These are phyloP conservation scores for Hirtodrosophila cameraria DNA, from an alignment of 2,888 invertebrate genomes.

Conservation along the genomic window DNA sequence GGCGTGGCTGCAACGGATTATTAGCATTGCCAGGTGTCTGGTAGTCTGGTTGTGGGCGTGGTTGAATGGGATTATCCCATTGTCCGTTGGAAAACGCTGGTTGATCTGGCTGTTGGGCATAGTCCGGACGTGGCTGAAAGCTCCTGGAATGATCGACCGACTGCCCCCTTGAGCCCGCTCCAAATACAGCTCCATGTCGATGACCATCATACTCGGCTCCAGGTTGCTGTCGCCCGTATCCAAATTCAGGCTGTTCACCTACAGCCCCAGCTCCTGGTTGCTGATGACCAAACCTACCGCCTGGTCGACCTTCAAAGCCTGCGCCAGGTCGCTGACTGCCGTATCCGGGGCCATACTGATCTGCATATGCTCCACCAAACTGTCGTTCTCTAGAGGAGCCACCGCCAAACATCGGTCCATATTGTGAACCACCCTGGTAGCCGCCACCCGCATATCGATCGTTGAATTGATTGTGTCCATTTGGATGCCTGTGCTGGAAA, in stretches of 20 bases:
- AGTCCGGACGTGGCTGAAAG: not conserved
- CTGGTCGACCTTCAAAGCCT: not conserved
- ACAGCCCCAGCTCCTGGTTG: not conserved
- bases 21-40: conserved; percentile 10
- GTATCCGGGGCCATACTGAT: not conserved
- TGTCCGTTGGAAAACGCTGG: no score
- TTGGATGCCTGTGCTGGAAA: conserved; percentile 8
- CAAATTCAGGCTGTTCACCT: not conserved
- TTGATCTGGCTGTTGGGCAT: no score
- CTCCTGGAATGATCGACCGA: not conserved
- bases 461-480: not conserved
- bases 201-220: not conserved
- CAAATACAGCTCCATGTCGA: not conserved
- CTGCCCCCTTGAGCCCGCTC: not conserved
- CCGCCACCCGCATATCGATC: not conserved
- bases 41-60: not conserved
- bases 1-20: conserved; percentile 32
- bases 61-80: no score
- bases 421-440: not conserved
- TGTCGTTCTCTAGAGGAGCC: not conserved
- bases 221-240: conserved; percentile 4
- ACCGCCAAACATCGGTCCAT: not conserved
- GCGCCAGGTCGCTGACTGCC: not conserved
- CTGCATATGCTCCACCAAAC: not conserved
- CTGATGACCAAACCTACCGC: not conserved